These are phyloP conservation scores for Portevinia maculata DNA, from an alignment of 2,888 invertebrate genomes.

Conservation along the genomic window DNA sequence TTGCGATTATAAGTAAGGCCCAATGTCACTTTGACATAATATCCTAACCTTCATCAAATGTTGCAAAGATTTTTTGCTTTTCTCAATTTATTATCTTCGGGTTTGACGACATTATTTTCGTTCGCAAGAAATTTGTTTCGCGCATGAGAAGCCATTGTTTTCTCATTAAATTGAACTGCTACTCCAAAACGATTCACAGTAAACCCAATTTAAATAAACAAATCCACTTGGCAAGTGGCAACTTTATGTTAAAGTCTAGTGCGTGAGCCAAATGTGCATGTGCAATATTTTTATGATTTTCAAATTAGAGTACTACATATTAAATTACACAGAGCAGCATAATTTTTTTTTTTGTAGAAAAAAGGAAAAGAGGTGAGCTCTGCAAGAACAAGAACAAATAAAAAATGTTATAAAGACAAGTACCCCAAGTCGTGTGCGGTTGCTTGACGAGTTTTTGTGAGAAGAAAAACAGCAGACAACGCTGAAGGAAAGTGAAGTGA, in stretches of 20 bases:
- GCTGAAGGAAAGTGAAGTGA: constrained; percentile 12
- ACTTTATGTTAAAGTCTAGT: constrained; percentile 3
- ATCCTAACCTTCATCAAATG: background rate
- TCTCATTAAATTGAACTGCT: background rate
- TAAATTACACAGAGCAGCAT: constrained; percentile 19
- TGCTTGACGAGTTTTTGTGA: constrained; percentile 14
- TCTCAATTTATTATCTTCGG: background rate
- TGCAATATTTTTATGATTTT: constrained; percentile 25
- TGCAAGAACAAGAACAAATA: constrained; percentile 17
- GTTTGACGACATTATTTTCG: background rate
- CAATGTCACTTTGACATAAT: background rate
- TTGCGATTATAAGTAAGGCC: too few relatives aligned
- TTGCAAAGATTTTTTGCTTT: background rate
- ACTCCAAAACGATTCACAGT: constrained; percentile 12
- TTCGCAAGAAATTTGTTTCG: background rate
- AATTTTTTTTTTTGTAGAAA: constrained; percentile 2
- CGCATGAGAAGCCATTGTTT: background rate
- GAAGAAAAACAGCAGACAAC: constrained; percentile 11
- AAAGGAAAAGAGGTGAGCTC: constrained; percentile 16
- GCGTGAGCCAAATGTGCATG: background rate
- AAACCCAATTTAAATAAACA: constrained; percentile 30
- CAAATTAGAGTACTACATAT: constrained; percentile 37
- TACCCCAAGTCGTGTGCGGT: constrained; percentile 7
- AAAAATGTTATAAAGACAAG: constrained; percentile 14
- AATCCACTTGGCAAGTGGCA: constrained; percentile 42